A percentile compares a stretch with the other conserved stretches of the same genome.
Conservation (phyloP, 1,140 invertebrate genomes). For the Drosophila ogumai region DNA sequence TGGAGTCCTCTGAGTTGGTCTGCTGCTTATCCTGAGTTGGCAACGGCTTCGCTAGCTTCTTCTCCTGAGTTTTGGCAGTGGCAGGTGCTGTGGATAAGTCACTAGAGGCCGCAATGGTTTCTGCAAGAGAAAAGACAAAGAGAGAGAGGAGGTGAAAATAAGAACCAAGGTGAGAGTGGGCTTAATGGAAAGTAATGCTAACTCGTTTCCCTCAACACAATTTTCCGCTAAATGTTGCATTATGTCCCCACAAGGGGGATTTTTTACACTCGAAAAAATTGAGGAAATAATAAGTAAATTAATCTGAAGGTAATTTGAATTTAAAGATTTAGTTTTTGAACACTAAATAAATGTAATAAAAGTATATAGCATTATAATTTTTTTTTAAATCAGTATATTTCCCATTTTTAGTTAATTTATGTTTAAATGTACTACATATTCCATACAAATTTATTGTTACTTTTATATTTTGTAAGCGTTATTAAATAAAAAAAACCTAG, state of each 20-base stretch:
- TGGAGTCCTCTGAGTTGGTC: conserved; percentile 57
- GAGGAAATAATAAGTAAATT: neutral
- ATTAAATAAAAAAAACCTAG: too few species aligned
- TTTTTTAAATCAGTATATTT: too few species aligned
- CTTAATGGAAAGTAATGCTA: conserved; percentile 51
- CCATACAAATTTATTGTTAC: too few species aligned
- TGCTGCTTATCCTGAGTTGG: conserved; percentile 41
- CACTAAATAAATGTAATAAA: too few species aligned
- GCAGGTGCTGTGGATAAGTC: conserved; percentile 80
- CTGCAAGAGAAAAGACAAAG: conserved; percentile 34
- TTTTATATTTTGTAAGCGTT: too few species aligned
- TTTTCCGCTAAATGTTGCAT: conserved; percentile 29
- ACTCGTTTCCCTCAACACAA: conserved; percentile 17
- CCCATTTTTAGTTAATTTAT: too few species aligned
- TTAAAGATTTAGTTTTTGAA: neutral
- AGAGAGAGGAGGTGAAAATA: neutral
- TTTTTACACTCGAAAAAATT: neutral
- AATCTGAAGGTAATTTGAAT: neutral
- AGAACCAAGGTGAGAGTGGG: conserved; percentile 15
- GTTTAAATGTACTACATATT: too few species aligned
- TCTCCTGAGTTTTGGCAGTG: conserved; percentile 76
- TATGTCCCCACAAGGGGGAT: conserved; percentile 22
- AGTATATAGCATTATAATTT: too few species aligned
- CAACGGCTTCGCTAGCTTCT: conserved; percentile 22
- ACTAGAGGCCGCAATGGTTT: conserved; percentile 78